Percentiles rank a stretch among this genome's conserved stretches.
Conservation (phyloP, 2,888 invertebrate genomes). For the Drosophila macrospina region DNA sequence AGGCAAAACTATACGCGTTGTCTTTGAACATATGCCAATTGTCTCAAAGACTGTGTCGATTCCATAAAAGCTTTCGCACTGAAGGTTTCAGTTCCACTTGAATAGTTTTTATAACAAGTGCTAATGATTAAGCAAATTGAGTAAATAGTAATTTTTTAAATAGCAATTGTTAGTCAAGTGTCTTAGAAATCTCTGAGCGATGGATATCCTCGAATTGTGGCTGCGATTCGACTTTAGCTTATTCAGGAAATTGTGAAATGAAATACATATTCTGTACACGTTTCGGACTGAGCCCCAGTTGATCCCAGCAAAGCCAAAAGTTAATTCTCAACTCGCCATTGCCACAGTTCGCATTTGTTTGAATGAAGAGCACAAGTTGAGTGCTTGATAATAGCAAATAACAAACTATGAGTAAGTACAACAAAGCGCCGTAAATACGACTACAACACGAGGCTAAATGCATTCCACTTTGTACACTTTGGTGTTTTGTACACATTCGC, state of each 20-base stretch:
- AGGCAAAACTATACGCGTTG: slow-evolving; percentile 45
- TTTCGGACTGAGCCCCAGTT: background rate
- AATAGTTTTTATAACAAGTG: slow-evolving; percentile 18
- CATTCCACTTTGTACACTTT: slow-evolving; percentile 9
- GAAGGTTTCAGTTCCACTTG: slow-evolving; percentile 12
- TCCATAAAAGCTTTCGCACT: slow-evolving; percentile 4
- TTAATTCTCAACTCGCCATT: slow-evolving; percentile 4
- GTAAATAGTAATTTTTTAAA: background rate
- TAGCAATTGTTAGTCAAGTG: too few relatives aligned
- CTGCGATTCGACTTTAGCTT: background rate
- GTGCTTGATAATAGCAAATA: slow-evolving; percentile 44
- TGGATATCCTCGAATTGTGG: background rate
- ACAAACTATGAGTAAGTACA: slow-evolving; percentile 20
- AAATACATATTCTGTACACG: background rate
- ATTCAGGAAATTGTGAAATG: background rate
- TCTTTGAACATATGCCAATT: slow-evolving; percentile 19
- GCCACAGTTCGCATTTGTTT: slow-evolving; percentile 27
- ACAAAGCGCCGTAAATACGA: slow-evolving; percentile 21
- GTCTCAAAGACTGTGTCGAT: slow-evolving; percentile 2
- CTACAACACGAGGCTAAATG: slow-evolving; percentile 25
- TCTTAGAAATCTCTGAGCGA: too few relatives aligned
- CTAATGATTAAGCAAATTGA: background rate
- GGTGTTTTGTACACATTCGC: background rate
- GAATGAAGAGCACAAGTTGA: slow-evolving; percentile 28
- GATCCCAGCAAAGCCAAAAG: slow-evolving; percentile 1